phyloP scores from a whole-genome alignment of 2,888 invertebrate genomes.

The Cryptocheilus praepositus region DNA sequence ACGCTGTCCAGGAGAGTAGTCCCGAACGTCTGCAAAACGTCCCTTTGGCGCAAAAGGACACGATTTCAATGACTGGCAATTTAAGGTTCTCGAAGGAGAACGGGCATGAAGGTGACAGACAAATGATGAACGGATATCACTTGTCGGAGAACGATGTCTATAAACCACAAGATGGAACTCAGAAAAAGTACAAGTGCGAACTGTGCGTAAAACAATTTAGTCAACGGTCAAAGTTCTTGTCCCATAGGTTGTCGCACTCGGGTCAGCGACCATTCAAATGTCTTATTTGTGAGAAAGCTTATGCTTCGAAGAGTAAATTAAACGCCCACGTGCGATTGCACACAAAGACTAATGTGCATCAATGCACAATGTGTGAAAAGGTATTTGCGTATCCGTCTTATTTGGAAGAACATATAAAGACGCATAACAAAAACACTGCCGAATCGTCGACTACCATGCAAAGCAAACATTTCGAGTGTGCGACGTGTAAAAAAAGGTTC shows the following conservation, averaged over 20 bases:
- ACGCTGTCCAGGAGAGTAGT: conserved; percentile 36
- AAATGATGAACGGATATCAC: conserved; percentile 34
- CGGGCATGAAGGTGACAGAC: conserved; percentile 23
- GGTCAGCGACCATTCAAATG: conserved; percentile 68
- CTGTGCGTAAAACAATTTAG: conserved; percentile 61
- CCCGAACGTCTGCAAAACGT: conserved; percentile 38
- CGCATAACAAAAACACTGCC: conserved; percentile 56
- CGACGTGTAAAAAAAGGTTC: conserved; percentile 65
- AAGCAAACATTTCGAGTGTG: conserved; percentile 61
- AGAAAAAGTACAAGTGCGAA: conserved; percentile 62
- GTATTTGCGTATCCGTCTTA: conserved; percentile 73
- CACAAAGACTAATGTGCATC: conserved; percentile 67
- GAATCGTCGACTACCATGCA: conserved; percentile 14
- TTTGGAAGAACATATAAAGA: conserved; percentile 69
- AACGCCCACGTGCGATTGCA: conserved; percentile 70
- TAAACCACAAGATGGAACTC: conserved; percentile 19
- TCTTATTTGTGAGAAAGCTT: conserved; percentile 64
- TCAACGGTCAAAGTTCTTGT: conserved; percentile 66
- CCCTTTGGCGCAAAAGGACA: conserved; percentile 38
- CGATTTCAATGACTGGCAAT: conserved; percentile 31
- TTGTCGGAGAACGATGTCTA: conserved; percentile 35
- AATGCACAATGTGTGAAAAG: conserved; percentile 71
- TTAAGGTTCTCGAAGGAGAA: conserved; percentile 41
- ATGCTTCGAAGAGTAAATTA: conserved; percentile 70
- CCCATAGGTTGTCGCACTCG: conserved; percentile 64